A percentile compares a stretch with the other conserved stretches of the same genome.
Evolutionary conservation across 2,888 invertebrate species (phyloP).

Genomic region (Pherbina coryleti): DNA sequence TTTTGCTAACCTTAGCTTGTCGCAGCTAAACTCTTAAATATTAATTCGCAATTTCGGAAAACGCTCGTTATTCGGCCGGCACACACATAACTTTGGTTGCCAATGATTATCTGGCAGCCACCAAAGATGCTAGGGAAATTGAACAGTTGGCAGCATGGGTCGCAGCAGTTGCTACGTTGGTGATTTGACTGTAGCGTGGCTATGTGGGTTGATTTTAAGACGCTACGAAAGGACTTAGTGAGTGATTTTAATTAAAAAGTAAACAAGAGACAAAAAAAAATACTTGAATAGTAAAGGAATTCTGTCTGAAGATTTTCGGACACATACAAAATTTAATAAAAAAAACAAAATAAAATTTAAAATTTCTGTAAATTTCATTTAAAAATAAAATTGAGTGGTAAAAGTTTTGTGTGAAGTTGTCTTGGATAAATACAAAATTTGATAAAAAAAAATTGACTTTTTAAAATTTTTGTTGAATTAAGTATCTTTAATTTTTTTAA

Average conservation of each 20-base stretch:
- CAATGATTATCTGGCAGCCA: conserved; percentile 1
- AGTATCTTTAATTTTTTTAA: too few species aligned
- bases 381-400: too few species aligned
- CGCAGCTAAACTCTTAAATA: conserved; percentile 19
- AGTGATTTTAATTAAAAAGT: conserved; percentile 25
- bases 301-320: too few species aligned
- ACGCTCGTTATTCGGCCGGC: background rate
- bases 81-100: background rate
- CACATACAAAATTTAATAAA: too few species aligned
- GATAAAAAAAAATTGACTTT: too few species aligned
- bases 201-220: background rate
- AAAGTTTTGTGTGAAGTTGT: too few species aligned
- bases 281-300: too few species aligned
- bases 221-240: background rate
- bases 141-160: conserved; percentile 22
- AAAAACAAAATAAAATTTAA: too few species aligned
- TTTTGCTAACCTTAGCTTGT: background rate
- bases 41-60: conserved; percentile 30
- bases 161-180: background rate
- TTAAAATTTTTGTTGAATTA: too few species aligned
- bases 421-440: too few species aligned
- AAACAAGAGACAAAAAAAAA: background rate
- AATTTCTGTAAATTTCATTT: too few species aligned
- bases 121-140: conserved; percentile 3
- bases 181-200: background rate